phyloP scores from a whole-genome alignment of 2,113 vertebrate genomes.

The Zosterops borbonicus region DNA sequence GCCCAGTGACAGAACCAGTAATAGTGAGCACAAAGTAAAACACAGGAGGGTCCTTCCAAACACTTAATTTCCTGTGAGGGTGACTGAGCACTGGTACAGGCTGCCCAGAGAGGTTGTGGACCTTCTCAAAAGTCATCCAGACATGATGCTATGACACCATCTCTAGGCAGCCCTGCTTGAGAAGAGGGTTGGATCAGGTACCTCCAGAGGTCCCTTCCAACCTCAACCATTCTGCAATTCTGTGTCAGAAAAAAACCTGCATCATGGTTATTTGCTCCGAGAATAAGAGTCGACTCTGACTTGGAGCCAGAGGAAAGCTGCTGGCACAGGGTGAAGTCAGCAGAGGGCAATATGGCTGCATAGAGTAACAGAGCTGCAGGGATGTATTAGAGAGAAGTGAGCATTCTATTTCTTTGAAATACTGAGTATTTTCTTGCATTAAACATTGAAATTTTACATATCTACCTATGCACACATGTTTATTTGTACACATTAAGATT shows the following conservation, averaged over 20 bases:
- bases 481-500: not conserved
- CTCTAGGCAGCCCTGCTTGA: not conserved
- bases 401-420: not conserved
- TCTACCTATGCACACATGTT: not conserved
- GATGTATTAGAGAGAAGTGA: not conserved
- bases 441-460: not conserved
- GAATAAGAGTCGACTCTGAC: not conserved
- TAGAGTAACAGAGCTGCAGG: not conserved
- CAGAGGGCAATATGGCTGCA: slow-evolving; percentile 14
- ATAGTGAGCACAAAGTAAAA: not conserved
- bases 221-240: not conserved
- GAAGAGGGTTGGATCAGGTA: not conserved
- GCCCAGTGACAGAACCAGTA: not conserved
- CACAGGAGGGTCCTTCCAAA: not conserved
- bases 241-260: not conserved
- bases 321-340: not conserved
- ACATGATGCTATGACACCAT: rapidly evolving
- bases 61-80: not conserved
- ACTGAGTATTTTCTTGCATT: not conserved
- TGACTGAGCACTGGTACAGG: not conserved
- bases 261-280: not conserved
- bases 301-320: not conserved
- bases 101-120: not conserved
- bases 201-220: not conserved
- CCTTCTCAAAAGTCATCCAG: not conserved